Conservation (phyloP, 2,797 vertebrate genomes). For the Aulostomus chinensis region DNA sequence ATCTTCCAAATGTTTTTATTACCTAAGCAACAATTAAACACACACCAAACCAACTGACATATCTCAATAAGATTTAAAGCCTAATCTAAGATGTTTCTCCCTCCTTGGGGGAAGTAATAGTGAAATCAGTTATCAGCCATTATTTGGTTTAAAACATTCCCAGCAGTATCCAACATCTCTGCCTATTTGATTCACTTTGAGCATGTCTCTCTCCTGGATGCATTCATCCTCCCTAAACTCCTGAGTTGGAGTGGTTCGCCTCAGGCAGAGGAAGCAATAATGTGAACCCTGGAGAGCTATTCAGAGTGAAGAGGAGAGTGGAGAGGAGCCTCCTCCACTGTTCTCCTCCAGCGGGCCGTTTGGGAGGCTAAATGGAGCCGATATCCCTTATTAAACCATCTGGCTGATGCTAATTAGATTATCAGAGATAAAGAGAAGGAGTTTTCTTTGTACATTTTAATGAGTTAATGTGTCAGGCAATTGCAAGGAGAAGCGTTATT, state of each 20-base stretch:
- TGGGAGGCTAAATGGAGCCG: conserved; percentile 83
- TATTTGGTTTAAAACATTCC: conserved; percentile 81
- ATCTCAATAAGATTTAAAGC: conserved; percentile 54
- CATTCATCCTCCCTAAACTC: conserved; percentile 83
- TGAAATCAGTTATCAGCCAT: conserved; percentile 76
- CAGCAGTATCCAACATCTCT: conserved; percentile 77
- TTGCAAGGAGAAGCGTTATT: conserved; percentile 72
- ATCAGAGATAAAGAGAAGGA: conserved; percentile 87
- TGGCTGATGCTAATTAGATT: conserved; percentile 89
- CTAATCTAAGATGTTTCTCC: conserved; percentile 65
- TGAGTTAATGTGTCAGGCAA: conserved; percentile 85
- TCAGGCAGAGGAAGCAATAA: conserved; percentile 86
- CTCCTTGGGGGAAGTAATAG: conserved; percentile 69
- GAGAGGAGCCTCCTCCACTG: conserved; percentile 76
- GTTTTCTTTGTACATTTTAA: conserved; percentile 89
- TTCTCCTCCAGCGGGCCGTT: conserved; percentile 83
- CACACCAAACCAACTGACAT: conserved; percentile 38
- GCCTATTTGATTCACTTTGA: conserved; percentile 80
- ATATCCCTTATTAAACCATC: conserved; percentile 90
- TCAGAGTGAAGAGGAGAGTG: conserved; percentile 77
- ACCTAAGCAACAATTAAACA: conserved; percentile 66
- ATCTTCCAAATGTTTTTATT: conserved; percentile 10
- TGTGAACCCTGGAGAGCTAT: conserved; percentile 86
- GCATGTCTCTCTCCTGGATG: conserved; percentile 77
- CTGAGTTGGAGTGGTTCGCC: conserved; percentile 80